phyloP scores from a whole-genome alignment of 2,113 vertebrate species.

The Aythya baeri region DNA sequence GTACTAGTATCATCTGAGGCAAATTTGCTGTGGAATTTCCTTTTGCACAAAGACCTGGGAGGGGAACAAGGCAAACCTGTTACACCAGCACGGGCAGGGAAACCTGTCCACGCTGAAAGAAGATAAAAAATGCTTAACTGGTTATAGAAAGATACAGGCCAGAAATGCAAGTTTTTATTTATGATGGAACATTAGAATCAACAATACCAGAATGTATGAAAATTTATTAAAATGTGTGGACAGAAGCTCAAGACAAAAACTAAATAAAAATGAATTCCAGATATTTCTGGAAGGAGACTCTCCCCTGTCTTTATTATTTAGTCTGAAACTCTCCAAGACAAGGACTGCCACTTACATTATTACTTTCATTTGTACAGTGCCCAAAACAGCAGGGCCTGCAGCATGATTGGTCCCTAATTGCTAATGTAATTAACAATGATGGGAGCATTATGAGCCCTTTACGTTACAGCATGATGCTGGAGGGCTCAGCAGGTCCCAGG shows the following conservation, averaged over 20 bases:
- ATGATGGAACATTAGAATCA: background rate
- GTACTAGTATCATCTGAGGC: slow-evolving; percentile 5
- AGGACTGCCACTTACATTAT: background rate
- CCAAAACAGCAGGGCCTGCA: background rate
- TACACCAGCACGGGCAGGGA: slow-evolving; percentile 51
- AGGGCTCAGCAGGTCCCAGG: background rate
- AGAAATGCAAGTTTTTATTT: slow-evolving; percentile 39
- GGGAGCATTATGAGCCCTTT: background rate
- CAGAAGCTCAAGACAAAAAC: background rate
- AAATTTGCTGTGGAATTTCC: slow-evolving; percentile 59
- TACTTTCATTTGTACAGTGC: background rate
- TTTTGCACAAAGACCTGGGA: slow-evolving; percentile 61
- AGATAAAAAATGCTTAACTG: slow-evolving; percentile 31
- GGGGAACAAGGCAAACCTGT: slow-evolving; percentile 69
- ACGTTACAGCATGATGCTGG: background rate
- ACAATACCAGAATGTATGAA: background rate
- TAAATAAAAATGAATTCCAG: background rate
- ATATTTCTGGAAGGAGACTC: background rate
- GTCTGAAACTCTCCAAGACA: background rate
- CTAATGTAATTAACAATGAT: slow-evolving; percentile 7
- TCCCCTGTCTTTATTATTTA: background rate
- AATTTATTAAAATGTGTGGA: background rate
- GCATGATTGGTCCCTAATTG: slow-evolving; percentile 1
- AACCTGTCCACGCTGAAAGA: slow-evolving; percentile 25
- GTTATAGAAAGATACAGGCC: slow-evolving; percentile 46